Percentiles rank a stretch among this genome's conserved stretches.
phyloP scores from a whole-genome alignment of 2,797 vertebrate species.

The Hypotaenidia philippensis region DNA sequence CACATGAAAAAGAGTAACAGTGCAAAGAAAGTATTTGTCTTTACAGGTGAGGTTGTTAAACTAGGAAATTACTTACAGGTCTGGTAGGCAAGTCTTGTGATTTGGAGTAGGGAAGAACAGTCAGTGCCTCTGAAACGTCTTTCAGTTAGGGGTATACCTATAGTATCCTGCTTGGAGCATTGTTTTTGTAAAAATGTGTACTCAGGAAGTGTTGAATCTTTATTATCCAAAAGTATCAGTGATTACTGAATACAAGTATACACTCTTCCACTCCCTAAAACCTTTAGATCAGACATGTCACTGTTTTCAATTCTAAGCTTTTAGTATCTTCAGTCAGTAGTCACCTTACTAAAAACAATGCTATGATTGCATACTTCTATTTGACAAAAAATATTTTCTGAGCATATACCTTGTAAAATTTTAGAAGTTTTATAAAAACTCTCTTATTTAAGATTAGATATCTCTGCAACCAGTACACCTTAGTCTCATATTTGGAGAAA shows the following conservation, averaged over 20 bases:
- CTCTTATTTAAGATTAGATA: not conserved
- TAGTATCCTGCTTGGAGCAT: not conserved
- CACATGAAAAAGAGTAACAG: constrained; percentile 54
- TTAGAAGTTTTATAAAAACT: not conserved
- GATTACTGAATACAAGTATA: not conserved
- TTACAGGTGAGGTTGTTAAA: constrained; percentile 70
- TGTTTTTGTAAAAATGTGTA: not conserved
- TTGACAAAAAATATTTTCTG: not conserved
- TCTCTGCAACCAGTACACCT: not conserved
- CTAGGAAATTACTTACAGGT: constrained; percentile 78
- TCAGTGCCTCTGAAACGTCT: not conserved
- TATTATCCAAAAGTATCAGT: not conserved
- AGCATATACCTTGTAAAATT: not conserved
- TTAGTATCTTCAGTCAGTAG: not conserved
- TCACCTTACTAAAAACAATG: not conserved
- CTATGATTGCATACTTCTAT: not conserved
- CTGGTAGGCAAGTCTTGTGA: constrained; percentile 74
- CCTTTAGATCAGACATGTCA: not conserved
- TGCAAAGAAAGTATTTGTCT: constrained; percentile 50
- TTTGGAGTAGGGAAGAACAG: not conserved
- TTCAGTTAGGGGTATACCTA: not conserved
- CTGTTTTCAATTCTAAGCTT: not conserved
- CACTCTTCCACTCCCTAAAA: not conserved
- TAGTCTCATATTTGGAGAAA: not conserved
- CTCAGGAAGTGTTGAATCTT: not conserved